These are phyloP conservation scores for Cheilinus undulatus DNA, from an alignment of 2,113 vertebrate genomes.

Conservation along the genomic window DNA sequence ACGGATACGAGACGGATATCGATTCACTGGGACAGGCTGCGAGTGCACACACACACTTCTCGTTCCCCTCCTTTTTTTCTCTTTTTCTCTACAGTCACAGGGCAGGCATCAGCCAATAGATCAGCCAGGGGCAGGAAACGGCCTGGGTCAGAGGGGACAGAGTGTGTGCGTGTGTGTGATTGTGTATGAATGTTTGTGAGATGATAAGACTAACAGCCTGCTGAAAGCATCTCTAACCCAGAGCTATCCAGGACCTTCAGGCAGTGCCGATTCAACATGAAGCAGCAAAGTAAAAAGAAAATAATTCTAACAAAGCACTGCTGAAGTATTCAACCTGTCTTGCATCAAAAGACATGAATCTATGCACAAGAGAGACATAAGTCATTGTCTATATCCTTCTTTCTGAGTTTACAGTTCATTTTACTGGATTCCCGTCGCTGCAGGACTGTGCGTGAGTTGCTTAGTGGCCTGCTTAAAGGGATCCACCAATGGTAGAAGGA, in stretches of 20 bases:
- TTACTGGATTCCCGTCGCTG: conserved; percentile 52
- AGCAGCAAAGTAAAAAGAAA: conserved; percentile 45
- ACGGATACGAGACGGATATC: conserved; percentile 81
- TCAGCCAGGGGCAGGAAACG: conserved; percentile 82
- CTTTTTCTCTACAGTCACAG: conserved; percentile 67
- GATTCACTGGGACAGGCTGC: conserved; percentile 79
- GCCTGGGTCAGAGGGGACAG: conserved; percentile 75
- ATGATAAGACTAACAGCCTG: conserved; percentile 79
- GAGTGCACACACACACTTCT: conserved; percentile 38
- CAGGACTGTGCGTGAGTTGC: conserved; percentile 40
- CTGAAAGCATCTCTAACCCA: conserved; percentile 68
- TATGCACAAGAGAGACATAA: conserved; percentile 25
- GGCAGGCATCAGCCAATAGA: conserved; percentile 79
- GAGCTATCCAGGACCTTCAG: conserved; percentile 67
- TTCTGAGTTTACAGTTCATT: conserved; percentile 25
- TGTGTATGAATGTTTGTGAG: conserved; percentile 40
- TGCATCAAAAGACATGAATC: conserved; percentile 14
- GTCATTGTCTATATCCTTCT: conserved; percentile 7
- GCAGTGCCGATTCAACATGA: conserved; percentile 53
- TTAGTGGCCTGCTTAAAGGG: conserved; percentile 21
- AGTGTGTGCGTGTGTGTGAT: conserved; percentile 34
- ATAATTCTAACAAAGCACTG: conserved; percentile 40
- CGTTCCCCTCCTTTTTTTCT: conserved; percentile 59
- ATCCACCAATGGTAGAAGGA: conserved; percentile 31
- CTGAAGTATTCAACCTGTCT: conserved; percentile 32